Percentiles rank a stretch among this genome's conserved stretches.
Conservation (phyloP, 2,797 vertebrate genomes). For the Sebastes itinus region DNA sequence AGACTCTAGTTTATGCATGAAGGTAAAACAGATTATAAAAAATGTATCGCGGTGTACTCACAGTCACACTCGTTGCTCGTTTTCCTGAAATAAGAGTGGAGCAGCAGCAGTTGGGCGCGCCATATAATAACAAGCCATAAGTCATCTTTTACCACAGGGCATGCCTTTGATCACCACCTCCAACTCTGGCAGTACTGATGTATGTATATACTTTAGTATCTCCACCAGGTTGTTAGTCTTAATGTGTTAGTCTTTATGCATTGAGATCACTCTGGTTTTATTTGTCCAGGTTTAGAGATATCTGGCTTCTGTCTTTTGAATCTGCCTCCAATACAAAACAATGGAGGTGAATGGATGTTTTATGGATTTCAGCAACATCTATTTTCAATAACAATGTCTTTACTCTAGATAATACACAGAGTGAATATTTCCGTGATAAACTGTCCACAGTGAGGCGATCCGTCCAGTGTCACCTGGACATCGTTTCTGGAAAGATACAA, state of each 20-base stretch:
- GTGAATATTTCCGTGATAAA: neutral
- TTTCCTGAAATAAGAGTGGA: slow-evolving; percentile 28
- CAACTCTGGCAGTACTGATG: neutral
- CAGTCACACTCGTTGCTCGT: slow-evolving; percentile 1
- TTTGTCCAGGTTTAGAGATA: neutral
- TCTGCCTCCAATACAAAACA: neutral
- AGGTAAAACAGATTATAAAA: slow-evolving; percentile 35
- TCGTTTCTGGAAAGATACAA: neutral
- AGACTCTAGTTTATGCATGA: slow-evolving; percentile 33
- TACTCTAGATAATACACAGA: neutral
- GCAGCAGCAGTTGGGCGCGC: slow-evolving; percentile 5
- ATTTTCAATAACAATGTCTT: neutral
- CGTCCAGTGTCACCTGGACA: neutral
- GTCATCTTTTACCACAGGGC: slow-evolving; percentile 44
- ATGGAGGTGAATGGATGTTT: neutral
- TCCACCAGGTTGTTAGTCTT: neutral
- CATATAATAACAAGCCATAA: slow-evolving; percentile 27
- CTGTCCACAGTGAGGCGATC: neutral
- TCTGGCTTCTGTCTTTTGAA: neutral
- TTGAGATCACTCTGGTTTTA: neutral
- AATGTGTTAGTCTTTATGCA: neutral
- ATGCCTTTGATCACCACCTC: slow-evolving; percentile 17
- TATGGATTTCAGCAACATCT: neutral
- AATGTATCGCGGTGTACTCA: neutral
- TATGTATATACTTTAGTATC: slow-evolving; percentile 5